These are phyloP conservation scores for Streptopelia turtur DNA, from an alignment of 2,797 vertebrate species.

Conservation along the genomic window DNA sequence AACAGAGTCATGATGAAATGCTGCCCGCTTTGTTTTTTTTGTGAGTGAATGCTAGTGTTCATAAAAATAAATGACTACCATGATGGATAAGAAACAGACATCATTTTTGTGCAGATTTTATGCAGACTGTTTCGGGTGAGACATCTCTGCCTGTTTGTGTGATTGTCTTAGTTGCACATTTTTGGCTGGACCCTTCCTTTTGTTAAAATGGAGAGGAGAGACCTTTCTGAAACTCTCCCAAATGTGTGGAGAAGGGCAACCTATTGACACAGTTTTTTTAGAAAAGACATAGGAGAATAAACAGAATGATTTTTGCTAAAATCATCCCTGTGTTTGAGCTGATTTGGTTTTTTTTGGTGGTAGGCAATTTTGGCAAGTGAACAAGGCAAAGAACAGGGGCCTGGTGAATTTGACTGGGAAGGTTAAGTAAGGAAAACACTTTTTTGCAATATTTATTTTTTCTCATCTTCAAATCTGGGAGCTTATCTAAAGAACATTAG, in stretches of 20 bases:
- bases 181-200: background rate
- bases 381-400: background rate
- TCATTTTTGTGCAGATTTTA: background rate
- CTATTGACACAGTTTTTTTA: background rate
- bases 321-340: background rate
- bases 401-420: background rate
- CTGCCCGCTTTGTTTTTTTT: constrained; percentile 13
- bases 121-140: background rate
- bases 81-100: constrained; percentile 53
- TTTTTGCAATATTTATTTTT: constrained; percentile 36
- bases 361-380: background rate
- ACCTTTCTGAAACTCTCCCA: background rate
- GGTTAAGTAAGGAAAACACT: background rate
- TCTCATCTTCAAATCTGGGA: constrained; percentile 13
- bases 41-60: constrained; percentile 23
- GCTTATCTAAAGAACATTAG: constrained; percentile 46
- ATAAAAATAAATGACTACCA: constrained; percentile 9
- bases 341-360: background rate
- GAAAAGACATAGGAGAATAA: background rate
- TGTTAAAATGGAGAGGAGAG: background rate
- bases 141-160: background rate
- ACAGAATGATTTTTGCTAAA: background rate
- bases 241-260: background rate
- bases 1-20: constrained; percentile 42
- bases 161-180: background rate